phyloP scores from a whole-genome alignment of 2,113 vertebrate species.

The Clarias macrocephalus region DNA sequence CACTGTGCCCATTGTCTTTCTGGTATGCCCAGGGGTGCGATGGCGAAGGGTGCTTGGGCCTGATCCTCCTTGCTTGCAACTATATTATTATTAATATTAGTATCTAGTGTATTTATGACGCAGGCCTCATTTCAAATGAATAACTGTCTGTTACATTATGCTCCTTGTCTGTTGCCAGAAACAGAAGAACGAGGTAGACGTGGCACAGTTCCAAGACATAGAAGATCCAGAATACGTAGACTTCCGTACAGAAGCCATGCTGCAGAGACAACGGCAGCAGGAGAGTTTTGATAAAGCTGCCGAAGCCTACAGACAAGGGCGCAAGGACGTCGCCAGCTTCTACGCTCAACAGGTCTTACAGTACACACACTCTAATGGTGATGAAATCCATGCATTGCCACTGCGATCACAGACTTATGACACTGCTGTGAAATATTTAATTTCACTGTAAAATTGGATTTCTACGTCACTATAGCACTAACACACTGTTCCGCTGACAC shows the following conservation, averaged over 20 bases:
- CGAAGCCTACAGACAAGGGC: slow-evolving; percentile 85
- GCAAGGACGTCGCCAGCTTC: slow-evolving; percentile 88
- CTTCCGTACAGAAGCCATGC: slow-evolving; percentile 87
- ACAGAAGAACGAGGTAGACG: slow-evolving; percentile 40
- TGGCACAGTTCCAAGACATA: slow-evolving; percentile 79
- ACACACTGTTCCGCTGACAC: neutral
- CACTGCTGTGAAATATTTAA: neutral
- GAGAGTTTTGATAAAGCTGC: slow-evolving; percentile 88
- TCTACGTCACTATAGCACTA: neutral
- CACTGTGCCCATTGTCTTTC: too few relatives aligned
- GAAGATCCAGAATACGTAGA: slow-evolving; percentile 88
- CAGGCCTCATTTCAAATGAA: neutral
- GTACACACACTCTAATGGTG: neutral
- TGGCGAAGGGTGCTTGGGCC: too few relatives aligned
- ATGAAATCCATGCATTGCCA: neutral
- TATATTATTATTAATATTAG: neutral
- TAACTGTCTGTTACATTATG: neutral
- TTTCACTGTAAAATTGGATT: neutral
- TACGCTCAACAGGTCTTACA: slow-evolving; percentile 88
- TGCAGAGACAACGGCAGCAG: slow-evolving; percentile 82
- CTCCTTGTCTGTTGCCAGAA: slow-evolving; percentile 43
- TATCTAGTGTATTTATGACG: neutral
- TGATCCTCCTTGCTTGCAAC: too few relatives aligned
- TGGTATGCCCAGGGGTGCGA: too few relatives aligned
- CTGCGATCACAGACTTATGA: neutral